Evolutionary conservation across 2,113 vertebrate species (phyloP).

Genomic region (Rhegmatorhina hoffmannsi): DNA sequence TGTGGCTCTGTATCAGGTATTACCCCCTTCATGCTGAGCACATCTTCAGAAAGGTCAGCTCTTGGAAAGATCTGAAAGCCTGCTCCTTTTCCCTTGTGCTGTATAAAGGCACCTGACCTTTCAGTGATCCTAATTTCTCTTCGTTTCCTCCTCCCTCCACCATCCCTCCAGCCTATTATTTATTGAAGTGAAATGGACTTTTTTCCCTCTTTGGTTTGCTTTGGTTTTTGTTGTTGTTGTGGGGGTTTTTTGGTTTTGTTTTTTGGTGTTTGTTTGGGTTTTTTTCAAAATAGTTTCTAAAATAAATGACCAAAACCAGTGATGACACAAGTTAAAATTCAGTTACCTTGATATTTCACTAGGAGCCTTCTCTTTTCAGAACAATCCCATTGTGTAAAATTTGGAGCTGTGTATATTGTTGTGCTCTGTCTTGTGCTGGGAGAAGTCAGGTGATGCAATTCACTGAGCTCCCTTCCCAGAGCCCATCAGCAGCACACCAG

Average conservation of each 20-base stretch:
- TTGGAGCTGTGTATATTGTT: background rate
- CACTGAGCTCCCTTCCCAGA: background rate
- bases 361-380: background rate
- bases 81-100: constrained; percentile 56
- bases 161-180: constrained; percentile 25
- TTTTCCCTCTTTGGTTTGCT: background rate
- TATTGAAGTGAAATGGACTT: constrained; percentile 24
- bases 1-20: constrained; percentile 52
- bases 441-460: background rate
- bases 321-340: background rate
- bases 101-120: constrained; percentile 74
- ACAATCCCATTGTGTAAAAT: background rate
- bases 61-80: constrained; percentile 59
- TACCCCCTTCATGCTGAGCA: constrained; percentile 63
- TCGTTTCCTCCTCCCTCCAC: background rate
- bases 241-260: no score
- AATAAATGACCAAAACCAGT: background rate
- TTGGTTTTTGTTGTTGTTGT: background rate
- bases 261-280: background rate
- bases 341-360: background rate
- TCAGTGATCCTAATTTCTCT: constrained; percentile 68
- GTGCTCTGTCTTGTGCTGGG: background rate
- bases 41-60: constrained; percentile 76
- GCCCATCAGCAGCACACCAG: background rate
- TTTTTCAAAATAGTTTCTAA: background rate